These are phyloP conservation scores for Orchestes rusci DNA, from an alignment of 2,888 invertebrate genomes.

Conservation along the genomic window DNA sequence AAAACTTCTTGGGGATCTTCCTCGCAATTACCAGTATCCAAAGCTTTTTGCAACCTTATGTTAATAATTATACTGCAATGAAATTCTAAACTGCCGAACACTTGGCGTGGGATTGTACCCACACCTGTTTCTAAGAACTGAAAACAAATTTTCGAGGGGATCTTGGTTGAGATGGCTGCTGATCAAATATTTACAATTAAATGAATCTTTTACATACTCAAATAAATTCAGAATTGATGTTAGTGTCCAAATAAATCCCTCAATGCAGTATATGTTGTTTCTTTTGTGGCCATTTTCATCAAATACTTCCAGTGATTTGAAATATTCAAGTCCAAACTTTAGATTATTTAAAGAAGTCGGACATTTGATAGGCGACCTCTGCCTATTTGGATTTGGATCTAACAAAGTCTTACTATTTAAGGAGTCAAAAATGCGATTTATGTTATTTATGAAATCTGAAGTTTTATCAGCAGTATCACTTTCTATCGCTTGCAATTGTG, in stretches of 20 bases:
- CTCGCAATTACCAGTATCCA: no score
- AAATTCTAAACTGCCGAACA: neutral
- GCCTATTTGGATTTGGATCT: neutral
- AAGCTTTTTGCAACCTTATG: no score
- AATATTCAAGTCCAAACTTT: no score
- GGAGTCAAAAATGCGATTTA: slow-evolving; percentile 6
- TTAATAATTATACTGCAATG: no score
- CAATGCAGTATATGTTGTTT: neutral
- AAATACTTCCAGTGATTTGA: no score
- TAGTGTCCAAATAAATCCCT: slow-evolving; percentile 10
- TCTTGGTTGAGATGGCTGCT: slow-evolving; percentile 23
- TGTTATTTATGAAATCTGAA: neutral
- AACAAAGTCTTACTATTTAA: slow-evolving; percentile 8
- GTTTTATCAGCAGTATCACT: neutral
- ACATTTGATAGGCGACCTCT: no score
- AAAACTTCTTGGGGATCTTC: no score
- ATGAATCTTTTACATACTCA: no score
- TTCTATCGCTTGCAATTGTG: neutral
- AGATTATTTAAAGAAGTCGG: no score
- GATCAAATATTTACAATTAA: no score
- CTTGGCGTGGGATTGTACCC: slow-evolving; percentile 1
- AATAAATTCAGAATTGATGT: slow-evolving; percentile 17
- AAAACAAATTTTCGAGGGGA: slow-evolving; percentile 21
- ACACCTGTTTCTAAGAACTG: slow-evolving; percentile 13
- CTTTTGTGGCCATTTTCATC: neutral